Percentiles rank a stretch among this genome's conserved stretches.
These are phyloP conservation scores for Nanger granti DNA, from an alignment of 2,113 vertebrate species.

Conservation along the genomic window DNA sequence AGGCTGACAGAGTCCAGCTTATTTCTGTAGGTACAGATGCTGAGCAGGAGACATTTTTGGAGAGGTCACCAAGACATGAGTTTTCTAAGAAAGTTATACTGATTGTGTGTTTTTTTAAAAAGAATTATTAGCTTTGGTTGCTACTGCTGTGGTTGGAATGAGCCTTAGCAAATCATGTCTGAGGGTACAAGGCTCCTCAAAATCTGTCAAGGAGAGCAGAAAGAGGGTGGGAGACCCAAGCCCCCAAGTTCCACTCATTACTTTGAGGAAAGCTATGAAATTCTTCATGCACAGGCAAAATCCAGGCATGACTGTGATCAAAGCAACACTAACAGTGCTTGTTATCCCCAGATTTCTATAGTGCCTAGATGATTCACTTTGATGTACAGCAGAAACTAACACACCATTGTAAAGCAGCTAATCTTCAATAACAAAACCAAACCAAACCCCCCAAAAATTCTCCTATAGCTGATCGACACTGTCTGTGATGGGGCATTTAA, in stretches of 20 bases:
- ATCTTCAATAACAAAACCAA: background rate
- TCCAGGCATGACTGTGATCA: background rate
- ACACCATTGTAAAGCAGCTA: background rate
- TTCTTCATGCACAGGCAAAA: background rate
- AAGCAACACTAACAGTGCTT: background rate
- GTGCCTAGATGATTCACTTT: background rate
- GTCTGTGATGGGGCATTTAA: background rate
- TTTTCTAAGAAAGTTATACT: constrained; percentile 16
- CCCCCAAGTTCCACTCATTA: background rate
- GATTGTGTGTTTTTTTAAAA: background rate
- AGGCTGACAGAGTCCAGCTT: constrained; percentile 44
- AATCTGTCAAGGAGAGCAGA: background rate
- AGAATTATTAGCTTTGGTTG: background rate
- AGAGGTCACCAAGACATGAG: background rate
- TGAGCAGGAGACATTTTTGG: background rate
- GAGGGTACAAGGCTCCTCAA: background rate
- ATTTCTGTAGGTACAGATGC: background rate
- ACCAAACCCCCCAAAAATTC: background rate
- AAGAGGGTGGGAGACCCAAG: background rate
- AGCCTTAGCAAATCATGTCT: background rate
- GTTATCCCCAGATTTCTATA: too few species aligned
- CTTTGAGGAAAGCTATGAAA: background rate
- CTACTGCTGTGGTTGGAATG: background rate
- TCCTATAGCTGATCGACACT: background rate
- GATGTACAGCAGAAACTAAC: background rate